Percentiles rank a stretch among this genome's conserved stretches.
Evolutionary conservation across 2,888 invertebrate genomes (phyloP).

Genomic region (Andrena bicolor): DNA sequence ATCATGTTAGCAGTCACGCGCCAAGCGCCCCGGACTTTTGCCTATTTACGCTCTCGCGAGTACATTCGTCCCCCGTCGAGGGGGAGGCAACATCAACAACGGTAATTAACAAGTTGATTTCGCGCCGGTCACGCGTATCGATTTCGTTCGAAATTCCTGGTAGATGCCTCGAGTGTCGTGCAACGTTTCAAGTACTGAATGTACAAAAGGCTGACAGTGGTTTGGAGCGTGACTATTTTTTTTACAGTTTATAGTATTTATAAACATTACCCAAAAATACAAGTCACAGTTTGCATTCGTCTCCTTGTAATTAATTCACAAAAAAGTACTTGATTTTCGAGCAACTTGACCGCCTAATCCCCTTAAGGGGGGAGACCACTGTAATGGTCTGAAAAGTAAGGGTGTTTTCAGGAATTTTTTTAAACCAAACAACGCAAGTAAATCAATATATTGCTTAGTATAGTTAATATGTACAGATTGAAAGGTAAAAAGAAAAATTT

Average conservation of each 20-base stretch:
- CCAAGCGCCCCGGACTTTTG: conserved; percentile 4
- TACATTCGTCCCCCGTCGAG: conserved; percentile 19
- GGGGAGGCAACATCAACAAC: not conserved
- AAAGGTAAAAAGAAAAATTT: too few relatives aligned
- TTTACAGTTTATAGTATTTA: not conserved
- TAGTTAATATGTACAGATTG: too few relatives aligned
- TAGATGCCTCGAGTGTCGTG: not conserved
- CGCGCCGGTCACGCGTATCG: conserved; percentile 21
- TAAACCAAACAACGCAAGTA: too few relatives aligned
- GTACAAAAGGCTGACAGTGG: not conserved
- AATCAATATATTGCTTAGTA: too few relatives aligned
- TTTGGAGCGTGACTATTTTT: not conserved
- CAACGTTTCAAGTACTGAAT: not conserved
- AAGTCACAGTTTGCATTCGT: not conserved
- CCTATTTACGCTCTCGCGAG: not conserved
- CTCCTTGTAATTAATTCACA: too few relatives aligned
- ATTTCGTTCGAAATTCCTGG: conserved; percentile 22
- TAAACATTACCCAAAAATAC: not conserved
- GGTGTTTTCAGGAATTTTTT: too few relatives aligned
- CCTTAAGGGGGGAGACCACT: too few relatives aligned
- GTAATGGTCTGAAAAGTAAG: too few relatives aligned
- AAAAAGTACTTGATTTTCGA: too few relatives aligned
- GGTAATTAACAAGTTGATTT: conserved; percentile 49
- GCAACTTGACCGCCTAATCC: too few relatives aligned
- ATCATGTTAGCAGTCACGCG: conserved; percentile 17